Conservation (phyloP, 2,113 vertebrate genomes). For the Phyllopteryx taeniolatus region DNA sequence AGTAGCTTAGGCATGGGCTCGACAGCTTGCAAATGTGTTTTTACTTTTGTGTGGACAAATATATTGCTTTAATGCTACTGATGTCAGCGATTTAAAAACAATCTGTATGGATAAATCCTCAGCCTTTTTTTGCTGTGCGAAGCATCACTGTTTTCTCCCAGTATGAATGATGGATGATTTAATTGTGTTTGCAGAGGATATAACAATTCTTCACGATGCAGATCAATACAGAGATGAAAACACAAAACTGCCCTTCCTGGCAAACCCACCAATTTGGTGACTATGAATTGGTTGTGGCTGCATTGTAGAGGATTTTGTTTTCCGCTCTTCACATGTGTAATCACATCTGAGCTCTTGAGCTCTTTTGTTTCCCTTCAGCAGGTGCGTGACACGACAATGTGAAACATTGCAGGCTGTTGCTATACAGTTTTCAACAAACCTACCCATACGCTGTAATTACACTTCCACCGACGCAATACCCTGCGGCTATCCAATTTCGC, state of each 20-base stretch:
- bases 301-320: background rate
- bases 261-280: background rate
- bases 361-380: slow-evolving; percentile 28
- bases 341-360: slow-evolving; percentile 10
- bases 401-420: slow-evolving; percentile 10
- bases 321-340: slow-evolving; percentile 3
- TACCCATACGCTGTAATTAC: slow-evolving; percentile 4
- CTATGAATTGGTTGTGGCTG: background rate
- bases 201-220: background rate
- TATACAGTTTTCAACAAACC: slow-evolving; percentile 15
- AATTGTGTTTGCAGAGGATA: background rate
- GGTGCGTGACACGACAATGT: slow-evolving; percentile 19
- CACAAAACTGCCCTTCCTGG: background rate
- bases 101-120: background rate
- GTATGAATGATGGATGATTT: slow-evolving; percentile 10
- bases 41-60: background rate
- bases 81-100: background rate
- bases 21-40: background rate
- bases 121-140: slow-evolving; percentile 10
- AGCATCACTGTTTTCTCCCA: background rate
- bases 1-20: background rate
- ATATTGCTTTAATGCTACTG: background rate
- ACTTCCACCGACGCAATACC: slow-evolving; percentile 5
- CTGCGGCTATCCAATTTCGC: slow-evolving; percentile 19
- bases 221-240: background rate